Percentiles rank a stretch among this genome's conserved stretches.
phyloP scores from a whole-genome alignment of 1,140 invertebrate genomes.

The Euwallacea fornicatus region DNA sequence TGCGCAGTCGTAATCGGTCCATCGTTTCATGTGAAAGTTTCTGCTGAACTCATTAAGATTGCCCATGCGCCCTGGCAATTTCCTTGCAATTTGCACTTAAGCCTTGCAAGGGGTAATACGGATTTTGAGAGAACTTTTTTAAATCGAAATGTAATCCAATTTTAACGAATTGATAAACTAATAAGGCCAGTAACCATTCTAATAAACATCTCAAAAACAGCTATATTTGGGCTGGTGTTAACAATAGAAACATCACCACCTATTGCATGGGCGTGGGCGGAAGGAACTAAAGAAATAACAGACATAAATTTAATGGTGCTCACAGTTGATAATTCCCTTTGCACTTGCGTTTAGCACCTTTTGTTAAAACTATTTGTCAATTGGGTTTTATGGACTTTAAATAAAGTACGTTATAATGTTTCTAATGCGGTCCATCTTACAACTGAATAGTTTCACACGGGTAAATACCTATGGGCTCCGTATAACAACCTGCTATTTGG shows the following conservation, averaged over 20 bases:
- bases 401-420: constrained; percentile 23
- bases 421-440: constrained; percentile 24
- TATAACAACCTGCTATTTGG: no score
- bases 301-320: constrained; percentile 22
- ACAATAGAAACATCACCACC: constrained; percentile 3
- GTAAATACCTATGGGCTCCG: constrained; percentile 9
- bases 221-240: not conserved
- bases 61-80: no score
- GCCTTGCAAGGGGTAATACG: no score
- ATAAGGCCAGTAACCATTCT: not conserved
- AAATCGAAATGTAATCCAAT: no score
- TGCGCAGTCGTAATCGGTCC: no score
- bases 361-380: constrained; percentile 28
- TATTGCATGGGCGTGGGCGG: constrained; percentile 12
- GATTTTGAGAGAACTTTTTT: no score
- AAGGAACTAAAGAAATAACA: constrained; percentile 26
- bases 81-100: no score
- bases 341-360: constrained; percentile 22
- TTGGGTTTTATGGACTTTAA: constrained; percentile 30
- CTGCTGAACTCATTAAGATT: no score
- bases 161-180: no score
- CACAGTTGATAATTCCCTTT: constrained; percentile 23
- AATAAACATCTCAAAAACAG: constrained; percentile 3
- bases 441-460: constrained; percentile 25
- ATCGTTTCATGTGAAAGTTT: no score